A percentile compares a stretch with the other conserved stretches of the same genome.
Evolutionary conservation across 92 coral and sea anemone genomes (phyloP).

Genomic region (Pocillopora meandrina): DNA sequence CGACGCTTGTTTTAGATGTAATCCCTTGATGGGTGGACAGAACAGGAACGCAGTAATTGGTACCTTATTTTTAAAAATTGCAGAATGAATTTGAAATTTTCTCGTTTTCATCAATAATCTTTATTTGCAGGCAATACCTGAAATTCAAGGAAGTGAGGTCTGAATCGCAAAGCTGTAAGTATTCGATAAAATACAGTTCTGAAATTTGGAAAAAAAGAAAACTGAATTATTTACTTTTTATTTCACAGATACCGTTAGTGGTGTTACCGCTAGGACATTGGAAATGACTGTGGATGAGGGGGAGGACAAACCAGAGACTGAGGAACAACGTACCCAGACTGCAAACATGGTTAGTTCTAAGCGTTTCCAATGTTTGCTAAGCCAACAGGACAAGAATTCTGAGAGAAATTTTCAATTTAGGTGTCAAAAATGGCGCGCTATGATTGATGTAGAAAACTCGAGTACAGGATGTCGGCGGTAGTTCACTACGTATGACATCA

Average conservation of each 20-base stretch:
- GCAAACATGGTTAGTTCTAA: constrained; percentile 5
- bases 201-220: neutral
- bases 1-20: too few species aligned
- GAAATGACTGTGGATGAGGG: constrained; percentile 24
- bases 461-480: too few species aligned
- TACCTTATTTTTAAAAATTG: too few species aligned
- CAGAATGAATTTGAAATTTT: neutral
- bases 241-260: neutral
- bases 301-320: neutral
- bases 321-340: neutral
- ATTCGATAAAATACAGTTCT: neutral
- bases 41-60: too few species aligned
- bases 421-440: too few species aligned
- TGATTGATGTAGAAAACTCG: too few species aligned
- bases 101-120: neutral
- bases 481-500: too few species aligned
- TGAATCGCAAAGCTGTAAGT: constrained; percentile 10
- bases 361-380: too few species aligned
- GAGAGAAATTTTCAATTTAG: too few species aligned
- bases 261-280: neutral
- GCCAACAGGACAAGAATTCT: too few species aligned
- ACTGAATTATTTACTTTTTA: neutral
- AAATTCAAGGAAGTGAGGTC: constrained; percentile 17
- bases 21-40: too few species aligned
- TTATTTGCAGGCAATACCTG: constrained; percentile 25